Base-by-base conservation (phyloP, 2,113 vertebrate genomes). In the Chloroceryle aenea region DNA sequence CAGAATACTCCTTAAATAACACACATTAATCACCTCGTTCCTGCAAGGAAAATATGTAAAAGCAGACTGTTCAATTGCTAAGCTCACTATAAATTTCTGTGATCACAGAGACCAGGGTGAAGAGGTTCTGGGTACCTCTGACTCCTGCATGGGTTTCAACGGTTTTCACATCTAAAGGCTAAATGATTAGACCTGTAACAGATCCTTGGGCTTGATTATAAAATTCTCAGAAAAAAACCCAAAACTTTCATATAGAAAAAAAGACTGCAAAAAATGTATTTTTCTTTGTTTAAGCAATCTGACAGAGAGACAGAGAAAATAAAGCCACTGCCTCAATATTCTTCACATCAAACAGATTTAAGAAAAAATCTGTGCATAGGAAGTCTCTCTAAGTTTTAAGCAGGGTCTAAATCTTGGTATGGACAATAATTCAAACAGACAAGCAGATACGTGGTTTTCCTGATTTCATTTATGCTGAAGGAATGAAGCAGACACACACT, bases 241-340 rank as follows among this genome's bases (percentile, higher is more conserved):
- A 52, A 52, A 52, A 13, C 27, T 90, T 92, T 71, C 27, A 10
- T 38, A 47, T 47, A 34, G 47, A 91, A 95, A 48, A 91, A 95
- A 55, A 91, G 95, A 48, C 38, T 56, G 32, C 50, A 64, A 56
- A 42, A 85, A 87, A 43, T 10, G 30, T 62, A 42, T 50, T 90
- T 93, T 89, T 73, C 63, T 83, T 94, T 84, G 85, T 91, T 94
- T 79, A 94, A 95, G 48, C 89, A 79, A 93, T 88, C 90, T 72
- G 45, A n/a, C 32, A 48, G 61, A n/a, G 32, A 90, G 45, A 74
- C 8, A 21, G 47, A 64, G 22, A 47, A 75, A 67, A 79, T 75
- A 36, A 79, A 84, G 69, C 18, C 77, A 43, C 30, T 27, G 84
- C 47, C 45, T 88, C 20, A 30, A 71, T 50, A 52, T 10, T 77